phyloP scores from a whole-genome alignment of 2,797 vertebrate genomes.

The Myotis findleyi region DNA sequence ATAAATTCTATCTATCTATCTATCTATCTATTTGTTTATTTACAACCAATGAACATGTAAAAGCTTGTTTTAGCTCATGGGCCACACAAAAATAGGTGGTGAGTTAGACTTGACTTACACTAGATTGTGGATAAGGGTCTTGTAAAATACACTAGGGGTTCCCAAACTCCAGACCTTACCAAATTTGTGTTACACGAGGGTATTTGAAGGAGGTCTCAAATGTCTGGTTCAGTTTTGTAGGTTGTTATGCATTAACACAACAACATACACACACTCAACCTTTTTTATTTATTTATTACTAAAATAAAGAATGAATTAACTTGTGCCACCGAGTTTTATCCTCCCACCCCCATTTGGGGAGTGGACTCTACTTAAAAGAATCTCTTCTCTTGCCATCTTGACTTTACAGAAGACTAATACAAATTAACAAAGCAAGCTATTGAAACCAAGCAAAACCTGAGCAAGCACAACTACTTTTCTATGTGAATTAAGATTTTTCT shows the following conservation, averaged over 20 bases:
- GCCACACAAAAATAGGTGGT: background rate
- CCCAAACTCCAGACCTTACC: background rate
- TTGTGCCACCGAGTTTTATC: background rate
- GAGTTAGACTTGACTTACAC: background rate
- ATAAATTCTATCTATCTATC: background rate
- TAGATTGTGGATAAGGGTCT: background rate
- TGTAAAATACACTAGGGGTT: background rate
- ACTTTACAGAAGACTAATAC: conserved; percentile 29
- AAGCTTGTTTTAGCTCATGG: background rate
- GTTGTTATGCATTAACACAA: background rate
- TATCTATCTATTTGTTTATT: background rate
- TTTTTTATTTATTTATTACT: background rate
- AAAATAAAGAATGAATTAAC: conserved; percentile 49
- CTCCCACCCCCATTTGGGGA: background rate
- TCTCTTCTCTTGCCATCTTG: background rate
- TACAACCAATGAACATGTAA: background rate
- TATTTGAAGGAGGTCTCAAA: conserved; percentile 27
- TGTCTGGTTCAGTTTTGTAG: background rate
- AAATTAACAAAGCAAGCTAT: background rate
- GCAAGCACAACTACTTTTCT: background rate
- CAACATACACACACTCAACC: background rate
- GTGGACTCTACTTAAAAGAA: conserved; percentile 25
- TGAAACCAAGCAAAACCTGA: conserved; percentile 30
- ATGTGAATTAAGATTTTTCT: conserved; percentile 13
- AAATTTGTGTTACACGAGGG: background rate